Evolutionary conservation across 2,113 vertebrate species (phyloP).

Genomic region (Mugil cephalus): DNA sequence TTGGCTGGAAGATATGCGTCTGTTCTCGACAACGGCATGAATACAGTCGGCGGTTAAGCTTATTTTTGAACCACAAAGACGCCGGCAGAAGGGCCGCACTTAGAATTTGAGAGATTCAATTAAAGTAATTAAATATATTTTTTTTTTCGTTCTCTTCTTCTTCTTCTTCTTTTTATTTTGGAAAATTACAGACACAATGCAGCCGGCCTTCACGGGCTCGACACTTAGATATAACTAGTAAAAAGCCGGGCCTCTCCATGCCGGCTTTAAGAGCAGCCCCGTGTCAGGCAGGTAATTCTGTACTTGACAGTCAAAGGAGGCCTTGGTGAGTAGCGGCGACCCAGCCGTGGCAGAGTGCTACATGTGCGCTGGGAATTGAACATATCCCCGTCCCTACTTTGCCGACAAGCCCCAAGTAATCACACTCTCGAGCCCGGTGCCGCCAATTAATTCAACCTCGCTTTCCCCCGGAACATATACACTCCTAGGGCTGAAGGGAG

Average conservation of each 20-base stretch:
- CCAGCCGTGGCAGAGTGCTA: constrained; percentile 68
- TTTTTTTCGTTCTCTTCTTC: background rate
- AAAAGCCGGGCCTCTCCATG: background rate
- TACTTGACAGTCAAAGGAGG: constrained; percentile 67
- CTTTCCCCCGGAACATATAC: constrained; percentile 74
- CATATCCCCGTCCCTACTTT: constrained; percentile 78
- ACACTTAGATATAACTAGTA: constrained; percentile 9
- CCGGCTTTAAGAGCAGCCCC: constrained; percentile 27
- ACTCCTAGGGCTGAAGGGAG: constrained; percentile 75
- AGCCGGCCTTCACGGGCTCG: constrained; percentile 3
- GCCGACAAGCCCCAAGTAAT: constrained; percentile 84
- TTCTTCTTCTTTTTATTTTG: background rate
- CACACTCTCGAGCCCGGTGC: constrained; percentile 77
- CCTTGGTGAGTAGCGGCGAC: constrained; percentile 46
- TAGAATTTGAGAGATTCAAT: no score
- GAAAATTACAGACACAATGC: background rate
- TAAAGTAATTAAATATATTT: no score
- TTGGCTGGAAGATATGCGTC: background rate
- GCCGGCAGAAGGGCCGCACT: no score
- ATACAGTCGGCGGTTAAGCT: background rate
- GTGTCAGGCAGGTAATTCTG: constrained; percentile 52
- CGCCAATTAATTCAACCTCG: constrained; percentile 86
- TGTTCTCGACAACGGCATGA: background rate
- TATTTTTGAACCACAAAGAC: no score
- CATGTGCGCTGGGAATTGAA: constrained; percentile 82